Evolutionary conservation across 2,888 invertebrate genomes (phyloP).

Genomic region (Thymelicus lineola): DNA sequence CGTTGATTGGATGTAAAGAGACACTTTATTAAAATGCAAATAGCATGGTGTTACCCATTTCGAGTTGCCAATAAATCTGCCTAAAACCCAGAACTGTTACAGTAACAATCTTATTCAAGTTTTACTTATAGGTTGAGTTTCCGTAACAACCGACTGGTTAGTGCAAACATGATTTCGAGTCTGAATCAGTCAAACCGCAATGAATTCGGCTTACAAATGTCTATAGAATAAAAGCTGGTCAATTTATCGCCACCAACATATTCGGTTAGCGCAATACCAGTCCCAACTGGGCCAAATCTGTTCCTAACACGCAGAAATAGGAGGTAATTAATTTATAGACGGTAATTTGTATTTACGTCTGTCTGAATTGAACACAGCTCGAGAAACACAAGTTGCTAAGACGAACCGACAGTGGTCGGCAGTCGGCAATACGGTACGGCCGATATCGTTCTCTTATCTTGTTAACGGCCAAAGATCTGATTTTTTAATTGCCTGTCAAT

Average conservation of each 20-base stretch:
- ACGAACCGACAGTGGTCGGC: slow-evolving; percentile 10
- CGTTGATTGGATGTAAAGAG: no score
- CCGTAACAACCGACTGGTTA: slow-evolving; percentile 13
- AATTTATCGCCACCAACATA: slow-evolving; percentile 24
- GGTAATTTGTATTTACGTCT: slow-evolving; percentile 28
- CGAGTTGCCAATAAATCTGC: slow-evolving; percentile 1
- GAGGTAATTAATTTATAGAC: slow-evolving; percentile 33
- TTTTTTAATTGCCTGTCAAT: no score
- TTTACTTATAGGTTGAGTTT: slow-evolving; percentile 6
- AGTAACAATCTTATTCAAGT: slow-evolving; percentile 3
- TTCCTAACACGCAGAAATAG: slow-evolving; percentile 28
- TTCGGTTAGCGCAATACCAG: slow-evolving; percentile 21
- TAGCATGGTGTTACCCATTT: no score
- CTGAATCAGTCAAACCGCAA: slow-evolving; percentile 29
- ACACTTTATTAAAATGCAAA: no score
- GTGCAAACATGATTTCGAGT: slow-evolving; percentile 9
- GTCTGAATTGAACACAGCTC: slow-evolving; percentile 12
- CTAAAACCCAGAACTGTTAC: neutral
- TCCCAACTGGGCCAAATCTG: slow-evolving; percentile 28
- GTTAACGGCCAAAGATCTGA: neutral
- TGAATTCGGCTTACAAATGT: slow-evolving; percentile 20
- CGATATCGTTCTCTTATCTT: slow-evolving; percentile 3
- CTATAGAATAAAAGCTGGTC: slow-evolving; percentile 20
- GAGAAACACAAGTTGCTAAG: slow-evolving; percentile 7
- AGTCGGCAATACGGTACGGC: neutral